Evolutionary conservation across 2,113 vertebrate genomes (phyloP).

Genomic region (Dendropsophus ebraccatus): DNA sequence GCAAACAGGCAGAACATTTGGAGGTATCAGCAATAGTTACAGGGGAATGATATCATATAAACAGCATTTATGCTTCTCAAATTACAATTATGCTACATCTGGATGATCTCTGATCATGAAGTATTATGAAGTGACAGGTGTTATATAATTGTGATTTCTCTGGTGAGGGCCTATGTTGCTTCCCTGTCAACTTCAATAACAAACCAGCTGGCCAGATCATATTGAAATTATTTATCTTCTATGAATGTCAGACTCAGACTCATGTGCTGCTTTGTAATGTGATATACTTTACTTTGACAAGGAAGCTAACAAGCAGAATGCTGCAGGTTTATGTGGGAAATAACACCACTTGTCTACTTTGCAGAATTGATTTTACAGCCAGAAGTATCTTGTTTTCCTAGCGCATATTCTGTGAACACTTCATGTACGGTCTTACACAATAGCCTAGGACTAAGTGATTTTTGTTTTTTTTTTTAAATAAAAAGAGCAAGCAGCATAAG

Average conservation of each 20-base stretch:
- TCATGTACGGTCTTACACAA: neutral
- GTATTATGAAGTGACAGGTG: slow-evolving; percentile 69
- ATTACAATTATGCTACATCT: slow-evolving; percentile 68
- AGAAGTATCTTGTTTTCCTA: slow-evolving; percentile 5
- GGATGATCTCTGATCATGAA: slow-evolving; percentile 68
- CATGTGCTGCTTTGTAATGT: slow-evolving; percentile 58
- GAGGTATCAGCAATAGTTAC: slow-evolving; percentile 69
- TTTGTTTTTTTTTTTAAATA: too few species aligned
- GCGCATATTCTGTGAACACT: neutral
- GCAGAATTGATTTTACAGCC: neutral
- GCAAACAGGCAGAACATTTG: slow-evolving; percentile 68
- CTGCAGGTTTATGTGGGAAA: slow-evolving; percentile 27
- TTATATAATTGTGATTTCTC: slow-evolving; percentile 72
- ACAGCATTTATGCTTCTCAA: slow-evolving; percentile 68
- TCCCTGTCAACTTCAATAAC: slow-evolving; percentile 74
- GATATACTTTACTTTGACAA: slow-evolving; percentile 43
- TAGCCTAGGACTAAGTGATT: neutral
- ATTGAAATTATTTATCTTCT: slow-evolving; percentile 70
- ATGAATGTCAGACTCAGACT: slow-evolving; percentile 65
- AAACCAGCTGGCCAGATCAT: slow-evolving; percentile 69
- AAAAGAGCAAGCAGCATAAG: neutral
- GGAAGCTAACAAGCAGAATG: slow-evolving; percentile 41
- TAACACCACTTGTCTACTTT: slow-evolving; percentile 17
- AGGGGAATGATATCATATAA: slow-evolving; percentile 67
- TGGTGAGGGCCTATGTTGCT: slow-evolving; percentile 64